A percentile compares a stretch with the other conserved stretches of the same genome.
These are phyloP conservation scores for Zelleria hepariella DNA, from an alignment of 2,888 invertebrate species.

Conservation along the genomic window DNA sequence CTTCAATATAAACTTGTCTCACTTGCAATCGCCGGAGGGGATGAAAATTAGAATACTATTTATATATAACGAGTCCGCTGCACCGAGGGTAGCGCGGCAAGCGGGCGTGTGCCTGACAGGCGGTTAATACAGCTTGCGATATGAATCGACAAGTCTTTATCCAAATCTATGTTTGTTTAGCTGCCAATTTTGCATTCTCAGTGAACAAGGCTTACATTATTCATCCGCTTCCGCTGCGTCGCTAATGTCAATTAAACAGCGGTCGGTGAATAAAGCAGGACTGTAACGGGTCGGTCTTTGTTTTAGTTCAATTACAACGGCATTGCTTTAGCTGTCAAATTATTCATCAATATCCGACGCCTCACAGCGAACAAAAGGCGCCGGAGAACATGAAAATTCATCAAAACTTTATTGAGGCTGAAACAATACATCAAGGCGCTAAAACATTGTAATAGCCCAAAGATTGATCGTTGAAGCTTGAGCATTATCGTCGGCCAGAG, in stretches of 20 bases:
- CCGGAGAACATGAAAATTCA: slow-evolving; percentile 62
- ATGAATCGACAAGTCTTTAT: neutral
- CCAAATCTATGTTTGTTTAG: neutral
- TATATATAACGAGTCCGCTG: neutral
- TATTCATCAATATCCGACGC: slow-evolving; percentile 61
- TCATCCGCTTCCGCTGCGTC: neutral
- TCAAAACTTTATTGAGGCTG: slow-evolving; percentile 70
- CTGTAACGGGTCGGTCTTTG: neutral
- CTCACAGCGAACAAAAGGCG: slow-evolving; percentile 56
- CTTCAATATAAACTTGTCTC: neutral
- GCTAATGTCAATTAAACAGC: neutral
- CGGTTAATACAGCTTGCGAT: neutral
- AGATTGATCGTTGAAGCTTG: slow-evolving; percentile 56
- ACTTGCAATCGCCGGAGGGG: neutral
- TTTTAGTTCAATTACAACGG: slow-evolving; percentile 10
- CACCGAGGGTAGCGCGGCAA: neutral
- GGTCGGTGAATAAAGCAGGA: neutral
- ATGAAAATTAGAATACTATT: neutral
- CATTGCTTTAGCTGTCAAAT: slow-evolving; percentile 49
- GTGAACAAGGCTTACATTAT: neutral
- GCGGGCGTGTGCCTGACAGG: neutral
- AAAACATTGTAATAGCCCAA: slow-evolving; percentile 66
- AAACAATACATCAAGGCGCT: slow-evolving; percentile 70
- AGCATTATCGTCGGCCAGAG: slow-evolving; percentile 38
- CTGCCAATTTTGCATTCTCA: neutral